Evolutionary conservation across 2,797 vertebrate species (phyloP).

Genomic region (Eutrigla gurnardus): DNA sequence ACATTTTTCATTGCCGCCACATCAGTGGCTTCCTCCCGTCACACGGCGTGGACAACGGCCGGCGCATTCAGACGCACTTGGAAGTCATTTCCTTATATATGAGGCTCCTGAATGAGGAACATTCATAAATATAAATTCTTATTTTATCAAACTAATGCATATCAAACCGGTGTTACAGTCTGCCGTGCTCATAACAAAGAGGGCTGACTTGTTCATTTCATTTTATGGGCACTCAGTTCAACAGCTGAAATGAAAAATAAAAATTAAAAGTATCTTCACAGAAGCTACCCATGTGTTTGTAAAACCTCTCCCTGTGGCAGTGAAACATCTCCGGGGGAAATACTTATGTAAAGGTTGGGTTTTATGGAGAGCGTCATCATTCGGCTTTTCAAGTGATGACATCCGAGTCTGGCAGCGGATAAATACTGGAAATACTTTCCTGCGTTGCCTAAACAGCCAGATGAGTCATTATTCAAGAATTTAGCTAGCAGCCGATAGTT

Average conservation of each 20-base stretch:
- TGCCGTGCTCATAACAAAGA: conserved; percentile 64
- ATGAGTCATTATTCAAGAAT: conserved; percentile 45
- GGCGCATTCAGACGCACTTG: conserved; percentile 46
- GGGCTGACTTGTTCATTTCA: conserved; percentile 61
- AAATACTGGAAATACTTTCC: conserved; percentile 18
- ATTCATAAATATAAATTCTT: conserved; percentile 78
- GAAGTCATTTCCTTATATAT: conserved; percentile 64
- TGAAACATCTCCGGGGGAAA: conserved; percentile 53
- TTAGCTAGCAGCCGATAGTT: conserved; percentile 26
- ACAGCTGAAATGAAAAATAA: conserved; percentile 68
- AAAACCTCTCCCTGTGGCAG: conserved; percentile 55
- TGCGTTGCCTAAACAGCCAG: conserved; percentile 13
- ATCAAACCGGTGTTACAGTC: conserved; percentile 63
- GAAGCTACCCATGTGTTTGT: conserved; percentile 45
- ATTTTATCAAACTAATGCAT: conserved; percentile 79
- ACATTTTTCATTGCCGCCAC: conserved; percentile 54
- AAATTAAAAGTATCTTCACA: conserved; percentile 45
- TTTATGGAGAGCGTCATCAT: conserved; percentile 59
- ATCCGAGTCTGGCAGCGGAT: conserved; percentile 20
- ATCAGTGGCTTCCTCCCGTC: conserved; percentile 43
- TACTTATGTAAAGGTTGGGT: conserved; percentile 59
- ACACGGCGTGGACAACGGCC: conserved; percentile 4
- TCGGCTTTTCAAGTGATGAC: conserved; percentile 42
- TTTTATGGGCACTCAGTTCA: conserved; percentile 71
- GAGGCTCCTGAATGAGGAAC: conserved; percentile 47